phyloP scores from a whole-genome alignment of 2,797 vertebrate species.

The Bradypodion pumilum region DNA sequence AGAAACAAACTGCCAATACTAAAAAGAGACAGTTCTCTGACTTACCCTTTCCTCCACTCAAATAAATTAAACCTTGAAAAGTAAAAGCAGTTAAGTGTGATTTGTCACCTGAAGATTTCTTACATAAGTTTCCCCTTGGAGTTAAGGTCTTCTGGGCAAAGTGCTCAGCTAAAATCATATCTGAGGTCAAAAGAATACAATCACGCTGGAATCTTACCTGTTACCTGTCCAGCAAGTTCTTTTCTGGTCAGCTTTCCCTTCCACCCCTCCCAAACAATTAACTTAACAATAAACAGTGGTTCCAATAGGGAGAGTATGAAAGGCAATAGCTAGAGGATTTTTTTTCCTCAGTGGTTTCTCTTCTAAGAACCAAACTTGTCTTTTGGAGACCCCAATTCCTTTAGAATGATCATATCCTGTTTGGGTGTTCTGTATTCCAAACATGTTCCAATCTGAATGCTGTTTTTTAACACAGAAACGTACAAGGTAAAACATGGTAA shows the following conservation, averaged over 20 bases:
- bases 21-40: neutral
- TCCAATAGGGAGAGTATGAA: neutral
- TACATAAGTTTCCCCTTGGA: neutral
- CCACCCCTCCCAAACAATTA: constrained; percentile 12
- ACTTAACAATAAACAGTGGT: neutral
- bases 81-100: neutral
- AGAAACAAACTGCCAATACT: neutral
- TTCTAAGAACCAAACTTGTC: constrained; percentile 30
- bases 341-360: constrained; percentile 3
- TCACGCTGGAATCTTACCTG: constrained; percentile 35
- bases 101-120: neutral
- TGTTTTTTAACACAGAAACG: constrained; percentile 27
- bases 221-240: neutral
- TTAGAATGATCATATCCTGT: constrained; percentile 22
- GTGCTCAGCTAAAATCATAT: neutral
- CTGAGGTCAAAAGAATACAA: constrained; percentile 13
- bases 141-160: neutral
- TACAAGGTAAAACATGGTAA: constrained; percentile 26
- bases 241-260: neutral
- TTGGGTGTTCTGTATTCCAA: constrained; percentile 31
- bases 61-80: constrained; percentile 3
- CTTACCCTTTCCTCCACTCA: neutral
- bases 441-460: constrained; percentile 9
- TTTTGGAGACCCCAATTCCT: constrained; percentile 21
- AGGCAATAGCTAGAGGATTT: neutral